These are phyloP conservation scores for Baronia brevicornis DNA, from an alignment of 2,888 invertebrate genomes.

Conservation along the genomic window DNA sequence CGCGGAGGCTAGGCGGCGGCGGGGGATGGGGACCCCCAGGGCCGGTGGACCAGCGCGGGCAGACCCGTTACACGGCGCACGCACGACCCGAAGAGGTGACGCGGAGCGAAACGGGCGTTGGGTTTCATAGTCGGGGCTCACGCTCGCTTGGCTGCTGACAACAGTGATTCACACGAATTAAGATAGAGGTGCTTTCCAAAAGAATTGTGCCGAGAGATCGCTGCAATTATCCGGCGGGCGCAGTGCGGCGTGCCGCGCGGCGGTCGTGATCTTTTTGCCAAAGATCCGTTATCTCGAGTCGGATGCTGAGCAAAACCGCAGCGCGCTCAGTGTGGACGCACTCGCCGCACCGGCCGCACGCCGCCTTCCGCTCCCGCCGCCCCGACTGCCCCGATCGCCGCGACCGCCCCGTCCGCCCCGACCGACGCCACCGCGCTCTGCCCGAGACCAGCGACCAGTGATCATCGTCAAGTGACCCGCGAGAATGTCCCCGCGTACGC, in stretches of 20 bases:
- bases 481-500: conserved; percentile 35
- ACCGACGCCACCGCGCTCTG: no score
- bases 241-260: conserved; percentile 49
- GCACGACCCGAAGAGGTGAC: conserved; percentile 7
- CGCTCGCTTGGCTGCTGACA: conserved; percentile 29
- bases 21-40: no score
- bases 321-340: conserved; percentile 49
- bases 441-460: no score
- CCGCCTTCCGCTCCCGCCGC: conserved; percentile 20
- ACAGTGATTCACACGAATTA: conserved; percentile 59
- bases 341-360: conserved; percentile 48
- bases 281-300: conserved; percentile 66
- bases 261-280: conserved; percentile 71
- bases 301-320: conserved; percentile 60
- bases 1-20: no score
- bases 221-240: conserved; percentile 56
- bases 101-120: conserved; percentile 5
- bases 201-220: conserved; percentile 68
- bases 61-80: conserved; percentile 24
- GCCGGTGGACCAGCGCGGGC: conserved; percentile 29
- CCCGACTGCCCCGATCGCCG: conserved; percentile 24
- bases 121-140: conserved; percentile 27
- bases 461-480: background rate
- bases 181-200: conserved; percentile 68
- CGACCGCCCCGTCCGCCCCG: conserved; percentile 22